A percentile compares a stretch with the other conserved stretches of the same genome.
Conservation (phyloP, 2,797 vertebrate species). For the Hippoglossus hippoglossus region DNA sequence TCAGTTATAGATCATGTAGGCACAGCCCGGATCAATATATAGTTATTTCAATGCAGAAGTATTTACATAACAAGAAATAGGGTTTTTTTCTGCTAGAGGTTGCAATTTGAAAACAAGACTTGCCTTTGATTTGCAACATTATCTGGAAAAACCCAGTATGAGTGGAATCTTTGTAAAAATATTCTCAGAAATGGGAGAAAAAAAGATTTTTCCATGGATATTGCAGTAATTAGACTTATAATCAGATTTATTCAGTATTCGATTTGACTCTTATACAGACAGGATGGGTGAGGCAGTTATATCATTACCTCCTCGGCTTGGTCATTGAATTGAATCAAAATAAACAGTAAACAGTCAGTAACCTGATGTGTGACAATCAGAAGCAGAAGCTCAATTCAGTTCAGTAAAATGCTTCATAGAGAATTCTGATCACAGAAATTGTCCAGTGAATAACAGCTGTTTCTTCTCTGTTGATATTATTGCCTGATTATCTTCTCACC, state of each 20-base stretch:
- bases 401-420: not conserved
- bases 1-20: not conserved
- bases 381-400: not conserved
- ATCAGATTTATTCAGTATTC: not conserved
- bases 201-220: too few species aligned
- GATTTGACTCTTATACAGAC: slow-evolving; percentile 1
- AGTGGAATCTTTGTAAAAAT: not conserved
- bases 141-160: not conserved
- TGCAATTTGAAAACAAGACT: not conserved
- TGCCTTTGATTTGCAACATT: not conserved
- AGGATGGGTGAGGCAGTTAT: not conserved
- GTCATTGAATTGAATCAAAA: not conserved
- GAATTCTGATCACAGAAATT: not conserved
- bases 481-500: not conserved
- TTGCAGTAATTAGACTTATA: not conserved
- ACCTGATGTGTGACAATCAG: slow-evolving; percentile 2
- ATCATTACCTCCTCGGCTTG: not conserved
- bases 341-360: not conserved
- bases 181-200: not conserved
- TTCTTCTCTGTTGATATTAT: not conserved
- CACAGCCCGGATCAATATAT: not conserved
- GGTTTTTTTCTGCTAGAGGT: not conserved
- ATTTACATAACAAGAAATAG: not conserved
- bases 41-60: not conserved
- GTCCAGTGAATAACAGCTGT: not conserved